Evolutionary conservation across 2,797 vertebrate genomes (phyloP).

Genomic region (Xiphophorus birchmanni): DNA sequence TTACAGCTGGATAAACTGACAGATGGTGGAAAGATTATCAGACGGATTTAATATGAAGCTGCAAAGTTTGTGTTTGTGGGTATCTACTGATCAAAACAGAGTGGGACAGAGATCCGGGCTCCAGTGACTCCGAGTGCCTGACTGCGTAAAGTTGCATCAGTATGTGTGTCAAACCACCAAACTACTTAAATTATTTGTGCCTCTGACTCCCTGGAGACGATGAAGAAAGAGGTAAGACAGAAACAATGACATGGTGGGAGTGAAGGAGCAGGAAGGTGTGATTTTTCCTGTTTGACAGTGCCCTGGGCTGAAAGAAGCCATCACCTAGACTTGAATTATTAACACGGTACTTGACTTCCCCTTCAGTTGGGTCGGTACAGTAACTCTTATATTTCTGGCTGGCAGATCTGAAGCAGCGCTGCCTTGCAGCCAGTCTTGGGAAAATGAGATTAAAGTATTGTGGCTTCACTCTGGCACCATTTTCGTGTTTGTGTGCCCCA

Average conservation of each 20-base stretch:
- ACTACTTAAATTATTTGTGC: slow-evolving; percentile 36
- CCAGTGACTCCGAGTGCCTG: neutral
- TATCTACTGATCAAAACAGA: slow-evolving; percentile 8
- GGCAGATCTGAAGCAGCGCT: slow-evolving; percentile 17
- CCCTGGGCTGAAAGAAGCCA: slow-evolving; percentile 57
- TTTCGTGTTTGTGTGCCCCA: slow-evolving; percentile 32
- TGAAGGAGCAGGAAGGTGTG: slow-evolving; percentile 23
- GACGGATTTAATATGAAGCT: neutral
- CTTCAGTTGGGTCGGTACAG: slow-evolving; percentile 34
- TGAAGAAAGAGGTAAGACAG: slow-evolving; percentile 8
- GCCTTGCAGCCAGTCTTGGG: neutral
- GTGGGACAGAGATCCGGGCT: neutral
- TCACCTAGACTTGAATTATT: slow-evolving; percentile 70
- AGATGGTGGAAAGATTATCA: neutral
- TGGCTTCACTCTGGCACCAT: slow-evolving; percentile 16
- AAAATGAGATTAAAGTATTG: slow-evolving; percentile 33
- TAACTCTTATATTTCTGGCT: slow-evolving; percentile 18
- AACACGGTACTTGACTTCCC: slow-evolving; percentile 55
- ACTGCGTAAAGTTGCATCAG: slow-evolving; percentile 6
- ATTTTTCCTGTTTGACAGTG: slow-evolving; percentile 45
- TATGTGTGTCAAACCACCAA: slow-evolving; percentile 17
- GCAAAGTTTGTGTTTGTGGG: slow-evolving; percentile 1
- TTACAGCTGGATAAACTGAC: neutral
- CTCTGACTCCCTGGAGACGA: slow-evolving; percentile 12
- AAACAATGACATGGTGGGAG: slow-evolving; percentile 17